Conservation (phyloP, 2,888 invertebrate species). For the Stenchaetothrips biformis region DNA sequence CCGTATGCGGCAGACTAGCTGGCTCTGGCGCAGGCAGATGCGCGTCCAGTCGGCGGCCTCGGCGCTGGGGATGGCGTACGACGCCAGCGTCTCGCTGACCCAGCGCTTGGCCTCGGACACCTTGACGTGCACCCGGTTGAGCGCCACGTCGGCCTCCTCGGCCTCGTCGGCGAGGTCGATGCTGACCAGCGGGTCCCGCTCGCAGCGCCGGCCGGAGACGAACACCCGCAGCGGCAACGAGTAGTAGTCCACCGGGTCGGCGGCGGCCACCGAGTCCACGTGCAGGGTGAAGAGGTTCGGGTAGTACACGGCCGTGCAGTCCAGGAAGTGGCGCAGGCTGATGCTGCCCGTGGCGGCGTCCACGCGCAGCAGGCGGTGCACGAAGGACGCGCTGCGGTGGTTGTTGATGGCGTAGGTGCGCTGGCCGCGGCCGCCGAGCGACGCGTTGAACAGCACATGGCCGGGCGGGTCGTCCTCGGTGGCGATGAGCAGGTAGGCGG, state of each 20-base stretch:
- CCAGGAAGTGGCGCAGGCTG: constrained; percentile 63
- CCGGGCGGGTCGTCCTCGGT: constrained; percentile 37
- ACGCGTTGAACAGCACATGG: constrained; percentile 36
- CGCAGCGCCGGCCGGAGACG: constrained; percentile 37
- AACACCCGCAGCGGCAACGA: constrained; percentile 43
- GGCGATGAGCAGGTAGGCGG: constrained; percentile 29
- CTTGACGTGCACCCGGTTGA: constrained; percentile 53
- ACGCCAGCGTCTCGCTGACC: constrained; percentile 81
- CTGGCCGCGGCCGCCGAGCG: constrained; percentile 29
- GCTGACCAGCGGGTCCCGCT: constrained; percentile 10
- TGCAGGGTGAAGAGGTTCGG: constrained; percentile 81
- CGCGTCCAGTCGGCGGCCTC: constrained; percentile 67
- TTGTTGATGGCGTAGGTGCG: constrained; percentile 73
- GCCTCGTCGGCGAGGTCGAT: constrained; percentile 31
- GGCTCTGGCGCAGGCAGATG: constrained; percentile 73
- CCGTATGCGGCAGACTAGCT: constrained; percentile 67
- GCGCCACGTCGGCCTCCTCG: constrained; percentile 28
- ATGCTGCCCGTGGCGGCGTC: constrained; percentile 70
- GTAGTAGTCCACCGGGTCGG: constrained; percentile 42
- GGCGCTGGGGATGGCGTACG: constrained; percentile 68
- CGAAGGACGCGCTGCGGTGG: constrained; percentile 77
- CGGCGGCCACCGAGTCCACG: constrained; percentile 76
- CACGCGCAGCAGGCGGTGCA: constrained; percentile 69
- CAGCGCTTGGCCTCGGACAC: constrained; percentile 75
- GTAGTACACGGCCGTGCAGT: constrained; percentile 76